A percentile compares a stretch with the other conserved stretches of the same genome.
Evolutionary conservation across 2,888 invertebrate species (phyloP).

Genomic region (Parnassius smintheus): DNA sequence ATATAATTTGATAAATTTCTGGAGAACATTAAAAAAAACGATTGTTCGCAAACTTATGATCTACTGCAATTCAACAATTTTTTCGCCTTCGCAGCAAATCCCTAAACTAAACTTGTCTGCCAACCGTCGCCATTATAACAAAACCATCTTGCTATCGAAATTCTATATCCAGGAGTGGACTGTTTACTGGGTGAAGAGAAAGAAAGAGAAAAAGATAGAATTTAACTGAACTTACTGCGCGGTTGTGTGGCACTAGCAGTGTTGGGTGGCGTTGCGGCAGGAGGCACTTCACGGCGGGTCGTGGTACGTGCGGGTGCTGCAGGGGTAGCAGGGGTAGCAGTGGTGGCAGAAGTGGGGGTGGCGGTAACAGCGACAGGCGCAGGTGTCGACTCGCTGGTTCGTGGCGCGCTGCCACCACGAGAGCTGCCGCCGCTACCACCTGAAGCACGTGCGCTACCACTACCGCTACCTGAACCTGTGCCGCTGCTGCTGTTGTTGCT

Average conservation of each 20-base stretch:
- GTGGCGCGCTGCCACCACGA: slow-evolving; percentile 70
- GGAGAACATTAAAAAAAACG: too few relatives aligned
- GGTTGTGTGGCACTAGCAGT: slow-evolving; percentile 47
- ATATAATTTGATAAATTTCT: too few relatives aligned
- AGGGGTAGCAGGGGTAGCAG: slow-evolving; percentile 41
- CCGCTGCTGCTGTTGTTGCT: slow-evolving; percentile 63
- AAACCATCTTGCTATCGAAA: too few relatives aligned
- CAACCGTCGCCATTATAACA: too few relatives aligned
- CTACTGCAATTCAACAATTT: too few relatives aligned
- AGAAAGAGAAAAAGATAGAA: too few relatives aligned
- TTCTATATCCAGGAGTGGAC: too few relatives aligned
- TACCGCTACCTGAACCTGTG: slow-evolving; percentile 35
- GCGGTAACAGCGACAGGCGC: slow-evolving; percentile 36
- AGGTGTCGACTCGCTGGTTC: slow-evolving; percentile 45
- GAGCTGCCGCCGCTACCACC: slow-evolving; percentile 65
- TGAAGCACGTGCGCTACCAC: slow-evolving; percentile 48
- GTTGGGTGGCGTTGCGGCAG: slow-evolving; percentile 55
- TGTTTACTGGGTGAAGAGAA: too few relatives aligned
- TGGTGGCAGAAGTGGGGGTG: slow-evolving; percentile 41
- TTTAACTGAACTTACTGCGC: slow-evolving; percentile 37
- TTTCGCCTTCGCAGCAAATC: too few relatives aligned
- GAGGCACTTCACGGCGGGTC: slow-evolving; percentile 36
- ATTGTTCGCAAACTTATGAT: too few relatives aligned
- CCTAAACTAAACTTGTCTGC: too few relatives aligned
- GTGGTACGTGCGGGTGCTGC: slow-evolving; percentile 32